Evolutionary conservation across 2,797 vertebrate species (phyloP).

Genomic region (Australoheros facetus): DNA sequence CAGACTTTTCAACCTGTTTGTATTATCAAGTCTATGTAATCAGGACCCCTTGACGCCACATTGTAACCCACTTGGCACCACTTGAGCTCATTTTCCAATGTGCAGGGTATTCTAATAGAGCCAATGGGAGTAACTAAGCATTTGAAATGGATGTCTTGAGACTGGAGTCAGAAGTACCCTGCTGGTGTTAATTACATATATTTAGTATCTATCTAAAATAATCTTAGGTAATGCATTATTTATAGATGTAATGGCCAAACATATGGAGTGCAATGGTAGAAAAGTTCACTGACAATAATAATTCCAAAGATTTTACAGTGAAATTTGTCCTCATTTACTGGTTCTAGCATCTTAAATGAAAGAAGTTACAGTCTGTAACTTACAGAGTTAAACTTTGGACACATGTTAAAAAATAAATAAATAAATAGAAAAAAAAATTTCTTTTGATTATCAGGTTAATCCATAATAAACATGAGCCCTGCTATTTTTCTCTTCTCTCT

Average conservation of each 20-base stretch:
- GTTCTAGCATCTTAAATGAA: neutral
- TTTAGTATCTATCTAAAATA: no score
- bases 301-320: neutral
- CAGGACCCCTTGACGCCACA: neutral
- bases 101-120: neutral
- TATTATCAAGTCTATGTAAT: neutral
- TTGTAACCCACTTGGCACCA: neutral
- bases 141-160: neutral
- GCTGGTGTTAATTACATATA: neutral
- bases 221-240: no score
- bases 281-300: neutral
- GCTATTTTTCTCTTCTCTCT: neutral
- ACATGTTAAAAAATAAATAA: no score
- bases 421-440: no score
- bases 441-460: neutral
- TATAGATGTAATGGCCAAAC: no score
- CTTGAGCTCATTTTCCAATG: neutral
- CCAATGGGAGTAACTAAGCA: neutral
- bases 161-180: neutral
- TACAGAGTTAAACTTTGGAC: no score
- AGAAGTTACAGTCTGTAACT: no score
- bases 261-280: no score
- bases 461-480: neutral
- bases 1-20: neutral
- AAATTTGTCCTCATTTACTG: neutral